Percentiles rank a stretch among this genome's conserved stretches.
phyloP scores from a whole-genome alignment of 1,140 invertebrate species.

The Ceratosolen fusciceps region DNA sequence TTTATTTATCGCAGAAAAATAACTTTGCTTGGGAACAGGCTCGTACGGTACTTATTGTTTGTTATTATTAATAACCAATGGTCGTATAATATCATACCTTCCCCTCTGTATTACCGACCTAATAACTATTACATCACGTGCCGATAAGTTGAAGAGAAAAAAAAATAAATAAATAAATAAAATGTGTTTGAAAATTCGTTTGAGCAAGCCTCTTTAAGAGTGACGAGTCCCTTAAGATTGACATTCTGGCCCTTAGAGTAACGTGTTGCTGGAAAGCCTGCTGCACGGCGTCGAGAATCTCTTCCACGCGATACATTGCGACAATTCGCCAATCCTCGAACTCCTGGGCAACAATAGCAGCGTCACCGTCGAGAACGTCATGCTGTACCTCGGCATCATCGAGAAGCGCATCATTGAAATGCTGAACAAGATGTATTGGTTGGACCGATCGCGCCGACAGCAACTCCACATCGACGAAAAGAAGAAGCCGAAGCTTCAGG shows the following conservation, averaged over 20 bases:
- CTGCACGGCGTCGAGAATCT: constrained; percentile 74
- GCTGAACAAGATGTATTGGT: constrained; percentile 71
- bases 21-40: too few species aligned
- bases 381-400: constrained; percentile 81
- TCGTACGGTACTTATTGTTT: too few species aligned
- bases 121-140: too few species aligned
- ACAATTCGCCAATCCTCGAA: constrained; percentile 79
- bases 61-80: too few species aligned
- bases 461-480: constrained; percentile 60
- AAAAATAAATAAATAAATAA: too few species aligned
- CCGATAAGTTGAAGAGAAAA: too few species aligned
- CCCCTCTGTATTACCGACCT: too few species aligned
- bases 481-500: constrained; percentile 60
- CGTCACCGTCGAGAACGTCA: constrained; percentile 80
- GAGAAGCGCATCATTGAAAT: constrained; percentile 75
- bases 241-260: constrained; percentile 59
- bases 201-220: too few species aligned
- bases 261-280: constrained; percentile 70
- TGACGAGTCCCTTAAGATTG: too few species aligned
- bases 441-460: constrained; percentile 63
- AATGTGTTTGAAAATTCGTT: too few species aligned
- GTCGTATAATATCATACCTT: too few species aligned
- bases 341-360: constrained; percentile 77
- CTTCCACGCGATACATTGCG: constrained; percentile 76
- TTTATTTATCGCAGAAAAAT: too few species aligned